Conservation (phyloP, 2,797 vertebrate genomes). For the Eulemur coronatus region DNA sequence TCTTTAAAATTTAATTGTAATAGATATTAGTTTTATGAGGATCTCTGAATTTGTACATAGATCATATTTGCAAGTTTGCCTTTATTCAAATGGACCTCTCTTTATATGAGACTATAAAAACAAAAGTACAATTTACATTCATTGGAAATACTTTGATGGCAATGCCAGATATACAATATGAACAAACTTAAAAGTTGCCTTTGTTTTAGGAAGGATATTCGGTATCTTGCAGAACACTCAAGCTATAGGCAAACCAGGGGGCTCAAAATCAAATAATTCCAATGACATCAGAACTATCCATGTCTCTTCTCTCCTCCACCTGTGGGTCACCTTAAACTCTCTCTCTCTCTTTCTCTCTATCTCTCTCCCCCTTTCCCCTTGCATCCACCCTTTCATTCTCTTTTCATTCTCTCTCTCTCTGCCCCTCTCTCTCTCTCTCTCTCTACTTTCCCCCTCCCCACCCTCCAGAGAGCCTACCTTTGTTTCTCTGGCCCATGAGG, state of each 20-base stretch:
- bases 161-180: neutral
- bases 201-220: neutral
- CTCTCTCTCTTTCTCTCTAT: neutral
- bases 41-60: neutral
- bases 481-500: neutral
- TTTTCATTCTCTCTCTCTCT: neutral
- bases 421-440: neutral
- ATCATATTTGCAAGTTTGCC: neutral
- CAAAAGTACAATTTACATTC: neutral
- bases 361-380: neutral
- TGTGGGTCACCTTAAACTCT: neutral
- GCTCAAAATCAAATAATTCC: neutral
- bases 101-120: neutral
- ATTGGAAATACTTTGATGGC: neutral
- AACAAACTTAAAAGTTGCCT: neutral
- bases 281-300: neutral
- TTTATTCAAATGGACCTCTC: neutral
- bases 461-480: neutral
- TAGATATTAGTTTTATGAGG: neutral
- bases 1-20: conserved; percentile 22
- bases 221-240: neutral
- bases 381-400: too few relatives aligned
- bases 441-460: neutral
- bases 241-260: neutral
- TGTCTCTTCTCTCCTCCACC: neutral